Base-by-base conservation (phyloP, 2,888 invertebrate species). In the Drosophila fungiperda region DNA sequence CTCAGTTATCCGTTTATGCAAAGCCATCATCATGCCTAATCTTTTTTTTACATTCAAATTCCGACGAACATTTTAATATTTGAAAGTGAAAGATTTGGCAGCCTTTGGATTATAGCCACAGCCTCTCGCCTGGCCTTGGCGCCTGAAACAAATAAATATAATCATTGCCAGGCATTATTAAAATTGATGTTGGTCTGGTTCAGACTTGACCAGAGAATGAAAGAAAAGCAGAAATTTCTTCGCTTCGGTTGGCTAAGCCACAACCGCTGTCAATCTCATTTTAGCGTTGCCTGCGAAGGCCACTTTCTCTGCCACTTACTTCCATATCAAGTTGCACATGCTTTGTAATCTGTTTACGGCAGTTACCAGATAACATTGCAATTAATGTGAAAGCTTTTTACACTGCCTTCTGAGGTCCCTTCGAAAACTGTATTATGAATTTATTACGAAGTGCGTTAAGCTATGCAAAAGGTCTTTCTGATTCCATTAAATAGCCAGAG, bases 381-480 rank as follows among this genome's bases (percentile, higher is more conserved):
- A 90, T 90, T 89, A 90, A 78, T 89, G 82, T 90, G 80, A 90
- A 89, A 90, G 90, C 89, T 86, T 90, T 90, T 82, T 23, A 15
- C 78, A 75, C 68, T 33, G 33, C 11, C 23, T 23, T 68, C 35
- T 59, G 67, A 66, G 58, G 35, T 7, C 11, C 32, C 38, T 33
- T 33, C 38, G 12, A 29, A 50, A 62, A 42, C 20, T 26, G 49
- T 35, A 26, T 50, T 55, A 29, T 54, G 59, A n/a, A 65, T 65
- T 17, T 35, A 17, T 42, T 35, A 20, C 68, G 3, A 35, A 68
- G 26, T 55, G 49, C 40, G 48, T 17, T 23, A 63, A 38, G 36
- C 38, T 11, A 26, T 8, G n/a, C 36, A 26, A 17, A 38, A 55
- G n/a, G 32, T 9, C 20, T 29, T 40, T n/a, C 26, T 55, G 4